phyloP scores from a whole-genome alignment of 2,797 vertebrate genomes.

The Gallinago solitaria region DNA sequence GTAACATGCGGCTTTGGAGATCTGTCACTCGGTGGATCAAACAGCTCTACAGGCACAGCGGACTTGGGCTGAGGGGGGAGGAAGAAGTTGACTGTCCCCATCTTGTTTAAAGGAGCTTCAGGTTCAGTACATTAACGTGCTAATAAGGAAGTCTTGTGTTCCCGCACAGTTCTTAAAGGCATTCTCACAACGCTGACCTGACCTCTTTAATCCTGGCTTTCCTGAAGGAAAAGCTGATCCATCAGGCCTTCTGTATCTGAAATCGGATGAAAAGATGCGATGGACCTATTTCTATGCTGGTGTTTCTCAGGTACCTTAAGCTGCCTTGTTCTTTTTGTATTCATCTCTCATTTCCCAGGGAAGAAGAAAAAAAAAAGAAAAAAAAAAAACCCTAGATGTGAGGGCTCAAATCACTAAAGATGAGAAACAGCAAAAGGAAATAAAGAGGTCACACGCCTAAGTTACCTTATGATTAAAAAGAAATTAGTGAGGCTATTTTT shows the following conservation, averaged over 20 bases:
- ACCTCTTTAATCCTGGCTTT: conserved; percentile 64
- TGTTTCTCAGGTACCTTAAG: conserved; percentile 30
- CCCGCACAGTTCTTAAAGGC: conserved; percentile 30
- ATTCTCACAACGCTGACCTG: conserved; percentile 44
- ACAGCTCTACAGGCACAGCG: background rate
- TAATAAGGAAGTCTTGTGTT: conserved; percentile 22
- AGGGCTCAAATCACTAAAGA: conserved; percentile 56
- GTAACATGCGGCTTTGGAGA: background rate
- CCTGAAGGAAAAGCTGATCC: conserved; percentile 50
- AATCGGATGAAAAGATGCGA: background rate
- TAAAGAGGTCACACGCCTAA: conserved; percentile 62
- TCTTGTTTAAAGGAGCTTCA: conserved; percentile 32
- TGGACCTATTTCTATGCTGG: background rate
- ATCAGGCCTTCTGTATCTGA: conserved; percentile 20
- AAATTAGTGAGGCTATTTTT: conserved; percentile 70
- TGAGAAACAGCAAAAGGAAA: conserved; percentile 59
- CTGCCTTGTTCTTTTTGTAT: background rate
- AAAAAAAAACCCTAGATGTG: background rate
- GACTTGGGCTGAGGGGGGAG: background rate
- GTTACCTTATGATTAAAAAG: conserved; percentile 68
- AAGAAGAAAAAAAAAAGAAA: background rate
- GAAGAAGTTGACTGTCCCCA: background rate
- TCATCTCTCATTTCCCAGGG: conserved; percentile 25
- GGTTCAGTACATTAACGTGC: conserved; percentile 22
- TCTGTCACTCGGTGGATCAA: background rate